Conservation (phyloP, 2,888 invertebrate species). For the Uloborus plumipes region DNA sequence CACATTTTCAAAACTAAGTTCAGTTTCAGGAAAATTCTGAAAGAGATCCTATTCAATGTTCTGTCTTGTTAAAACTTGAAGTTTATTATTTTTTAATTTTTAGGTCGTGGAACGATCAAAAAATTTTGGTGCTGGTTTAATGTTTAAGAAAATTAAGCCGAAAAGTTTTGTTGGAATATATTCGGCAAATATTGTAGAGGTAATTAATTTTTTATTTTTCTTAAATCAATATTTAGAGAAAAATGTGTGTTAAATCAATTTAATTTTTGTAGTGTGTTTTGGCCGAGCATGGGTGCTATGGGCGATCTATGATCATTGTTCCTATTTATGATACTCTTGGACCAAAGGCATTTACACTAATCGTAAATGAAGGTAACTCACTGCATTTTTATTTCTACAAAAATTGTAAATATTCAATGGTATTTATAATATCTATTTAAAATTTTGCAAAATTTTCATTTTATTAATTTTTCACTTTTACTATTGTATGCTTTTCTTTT, state of each 20-base stretch:
- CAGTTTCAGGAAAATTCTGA: too few relatives aligned
- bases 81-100: neutral
- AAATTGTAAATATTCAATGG: neutral
- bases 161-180: constrained; percentile 89
- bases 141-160: constrained; percentile 80
- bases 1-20: too few relatives aligned
- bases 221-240: too few relatives aligned
- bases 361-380: constrained; percentile 81
- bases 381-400: neutral
- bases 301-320: constrained; percentile 94
- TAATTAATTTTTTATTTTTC: constrained; percentile 71
- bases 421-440: too few relatives aligned
- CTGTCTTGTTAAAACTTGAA: too few relatives aligned
- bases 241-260: neutral
- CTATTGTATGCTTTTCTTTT: too few relatives aligned
- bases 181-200: constrained; percentile 94
- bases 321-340: constrained; percentile 97
- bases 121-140: constrained; percentile 91
- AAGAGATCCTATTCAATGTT: too few relatives aligned
- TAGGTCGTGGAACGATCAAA: constrained; percentile 77
- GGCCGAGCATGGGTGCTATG: constrained; percentile 89
- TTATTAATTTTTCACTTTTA: too few relatives aligned
- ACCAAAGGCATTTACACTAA: constrained; percentile 93
- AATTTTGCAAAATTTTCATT: too few relatives aligned
- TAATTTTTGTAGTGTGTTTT: constrained; percentile 42